Percentiles rank a stretch among this genome's conserved stretches.
Evolutionary conservation across 2,797 vertebrate species (phyloP).

Genomic region (Gobionotothen gibberifrons): DNA sequence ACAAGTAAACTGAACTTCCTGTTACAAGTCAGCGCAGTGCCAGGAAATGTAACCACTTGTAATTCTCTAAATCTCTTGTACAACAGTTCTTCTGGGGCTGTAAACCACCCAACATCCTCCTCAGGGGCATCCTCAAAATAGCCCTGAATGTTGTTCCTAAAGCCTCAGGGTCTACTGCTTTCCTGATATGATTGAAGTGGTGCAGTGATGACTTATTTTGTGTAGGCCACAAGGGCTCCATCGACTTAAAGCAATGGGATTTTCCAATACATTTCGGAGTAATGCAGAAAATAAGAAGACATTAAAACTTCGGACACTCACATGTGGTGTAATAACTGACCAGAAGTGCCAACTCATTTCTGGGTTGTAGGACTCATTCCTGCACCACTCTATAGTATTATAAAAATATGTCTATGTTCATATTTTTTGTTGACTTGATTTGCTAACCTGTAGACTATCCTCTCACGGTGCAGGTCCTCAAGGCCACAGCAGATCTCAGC

Average conservation of each 20-base stretch:
- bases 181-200: not conserved
- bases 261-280: no score
- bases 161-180: not conserved
- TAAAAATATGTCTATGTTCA: no score
- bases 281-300: no score
- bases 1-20: not conserved
- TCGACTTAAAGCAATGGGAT: no score
- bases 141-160: not conserved
- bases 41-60: conserved; percentile 10
- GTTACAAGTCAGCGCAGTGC: not conserved
- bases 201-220: no score
- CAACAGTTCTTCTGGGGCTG: conserved; percentile 14
- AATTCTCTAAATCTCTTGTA: not conserved
- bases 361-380: no score
- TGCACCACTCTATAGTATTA: no score
- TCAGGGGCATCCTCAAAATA: conserved; percentile 29
- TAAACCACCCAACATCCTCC: conserved; percentile 16
- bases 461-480: conserved; percentile 91
- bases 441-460: conserved; percentile 93
- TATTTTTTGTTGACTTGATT: not conserved
- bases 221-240: no score
- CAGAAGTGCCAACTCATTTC: no score
- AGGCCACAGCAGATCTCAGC: conserved; percentile 95
- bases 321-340: no score
- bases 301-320: no score